Evolutionary conservation across 2,797 vertebrate genomes (phyloP), one percentile per base, ranked within the genome.

Genomic region (Bucorvus abyssinicus): DNA sequence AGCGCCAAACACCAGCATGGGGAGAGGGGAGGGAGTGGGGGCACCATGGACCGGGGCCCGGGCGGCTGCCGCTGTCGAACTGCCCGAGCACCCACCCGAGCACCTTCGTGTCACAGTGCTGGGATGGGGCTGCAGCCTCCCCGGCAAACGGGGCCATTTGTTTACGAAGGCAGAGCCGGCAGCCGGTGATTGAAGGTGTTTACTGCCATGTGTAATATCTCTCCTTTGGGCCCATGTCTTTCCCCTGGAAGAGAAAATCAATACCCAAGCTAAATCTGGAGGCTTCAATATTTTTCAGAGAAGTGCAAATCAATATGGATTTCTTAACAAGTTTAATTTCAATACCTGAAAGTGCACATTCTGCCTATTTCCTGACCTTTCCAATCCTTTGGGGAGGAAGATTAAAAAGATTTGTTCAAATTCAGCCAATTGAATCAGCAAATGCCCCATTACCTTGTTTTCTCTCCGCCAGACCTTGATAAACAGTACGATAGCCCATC

Each of bases 261-360:
- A 97, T 97, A 93, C 50, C 45, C 84, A 19, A 82, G 89, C 95
- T 93, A 94, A 94, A 92, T 87, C 87, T 47, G 80, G 92, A 94
- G 94, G 82, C 92, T 71, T 94, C 95, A 78, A 86, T 95, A 88
- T 96, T 96, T 93, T 92, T 96, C 91, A 49, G 91, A 85, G 79
- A 94, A 92, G 91, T 76, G 82, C 76, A 91, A 93, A 97, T 97
- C 96, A 90, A 97, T 96, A 94, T 88, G 87, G 87, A 96, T 97
- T 93, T 96, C 94, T 97, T 95, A 96, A 95, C 94, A 91, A 92
- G 89, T 96, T 97, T 96, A 76, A 97, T 97, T 96, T 96, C 94
- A 73, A 89, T 94, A 93, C 94, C 89, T 93, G 76, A 87, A 94
- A 95, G 92, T 71, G 59, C 87, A n/a, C 94, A 81, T 91, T 85